phyloP scores from a whole-genome alignment of 2,113 vertebrate species.

The Alethe castanea region DNA sequence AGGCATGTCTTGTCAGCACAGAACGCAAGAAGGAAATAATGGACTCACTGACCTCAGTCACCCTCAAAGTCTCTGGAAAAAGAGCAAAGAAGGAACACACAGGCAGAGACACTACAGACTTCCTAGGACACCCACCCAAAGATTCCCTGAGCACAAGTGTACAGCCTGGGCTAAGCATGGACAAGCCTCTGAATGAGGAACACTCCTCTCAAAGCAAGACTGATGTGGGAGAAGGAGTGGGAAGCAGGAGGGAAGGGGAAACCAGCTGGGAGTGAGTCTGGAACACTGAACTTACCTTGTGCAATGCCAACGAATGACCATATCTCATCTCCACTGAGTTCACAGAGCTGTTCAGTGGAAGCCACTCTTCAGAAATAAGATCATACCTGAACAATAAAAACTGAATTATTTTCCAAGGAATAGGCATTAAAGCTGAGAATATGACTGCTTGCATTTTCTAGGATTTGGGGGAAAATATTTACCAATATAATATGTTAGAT shows the following conservation, averaged over 20 bases:
- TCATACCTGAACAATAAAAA: constrained; percentile 79
- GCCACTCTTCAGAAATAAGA: constrained; percentile 83
- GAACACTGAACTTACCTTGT: constrained; percentile 75
- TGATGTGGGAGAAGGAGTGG: neutral
- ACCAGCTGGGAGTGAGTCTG: neutral
- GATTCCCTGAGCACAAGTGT: neutral
- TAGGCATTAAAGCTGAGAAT: neutral
- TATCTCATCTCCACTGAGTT: constrained; percentile 87
- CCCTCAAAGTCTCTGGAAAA: neutral
- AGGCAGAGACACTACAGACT: neutral
- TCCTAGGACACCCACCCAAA: neutral
- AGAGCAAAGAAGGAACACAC: neutral
- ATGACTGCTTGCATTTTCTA: neutral
- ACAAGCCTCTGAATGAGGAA: neutral
- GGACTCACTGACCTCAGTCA: neutral
- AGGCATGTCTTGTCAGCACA: neutral
- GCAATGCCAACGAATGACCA: constrained; percentile 87
- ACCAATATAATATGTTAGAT: neutral
- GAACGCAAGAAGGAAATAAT: neutral
- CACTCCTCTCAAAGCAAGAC: neutral
- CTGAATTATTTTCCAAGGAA: neutral
- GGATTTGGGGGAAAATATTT: neutral
- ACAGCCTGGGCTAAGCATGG: neutral
- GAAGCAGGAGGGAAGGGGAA: too few relatives aligned
- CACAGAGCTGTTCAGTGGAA: constrained; percentile 81